Evolutionary conservation across 2,113 vertebrate genomes (phyloP), one percentile per base, ranked within the genome.

Genomic region (Patagioenas fasciata): DNA sequence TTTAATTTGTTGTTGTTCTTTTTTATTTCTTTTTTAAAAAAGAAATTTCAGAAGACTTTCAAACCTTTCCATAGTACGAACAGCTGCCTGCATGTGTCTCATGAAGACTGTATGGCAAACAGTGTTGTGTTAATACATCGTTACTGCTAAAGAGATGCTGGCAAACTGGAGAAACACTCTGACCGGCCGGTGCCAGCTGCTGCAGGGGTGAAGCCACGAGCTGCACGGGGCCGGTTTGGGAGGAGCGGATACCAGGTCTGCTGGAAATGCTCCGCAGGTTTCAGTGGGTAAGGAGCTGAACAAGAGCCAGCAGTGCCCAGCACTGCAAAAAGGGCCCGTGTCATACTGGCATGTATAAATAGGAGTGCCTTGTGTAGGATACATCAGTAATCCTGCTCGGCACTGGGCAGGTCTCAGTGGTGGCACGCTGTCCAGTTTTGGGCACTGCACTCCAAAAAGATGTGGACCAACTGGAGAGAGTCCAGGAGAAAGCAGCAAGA

Each of bases 401-500:
- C 26, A 34, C 60, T 48, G 95, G 86, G 32, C 56, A 56, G 60
- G 56, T 64, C 77, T 91, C 80, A 74, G 86, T 83, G 81, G 82
- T 47, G 88, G 91, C 4, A 1, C 89, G 71, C 85, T 56, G 73
- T 60, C 77, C 93, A 67, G 8, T 84, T 96, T 91, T 87, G 95
- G 91, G 93, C 89, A 92, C 86, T 79, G 78, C 57, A 20, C 73
- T 47, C 91, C 61, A 72, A 18, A 48, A 71, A 61, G 94, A 79
- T 72, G 61, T 72, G 74, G 86, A 84, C 51, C 61, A 48, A 75
- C 93, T 96, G 96, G 96, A 93, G 40, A 71, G 65, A 89, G 86
- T 74, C 95, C 96, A 97, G 92, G 58, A 69, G 91, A 96, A 95
- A 95, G 92, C 94, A 65, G 86, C 91, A 91, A 91, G 80, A 96